Evolutionary conservation across 1,140 invertebrate species (phyloP).

Genomic region (Caenorhabditis briggsae): DNA sequence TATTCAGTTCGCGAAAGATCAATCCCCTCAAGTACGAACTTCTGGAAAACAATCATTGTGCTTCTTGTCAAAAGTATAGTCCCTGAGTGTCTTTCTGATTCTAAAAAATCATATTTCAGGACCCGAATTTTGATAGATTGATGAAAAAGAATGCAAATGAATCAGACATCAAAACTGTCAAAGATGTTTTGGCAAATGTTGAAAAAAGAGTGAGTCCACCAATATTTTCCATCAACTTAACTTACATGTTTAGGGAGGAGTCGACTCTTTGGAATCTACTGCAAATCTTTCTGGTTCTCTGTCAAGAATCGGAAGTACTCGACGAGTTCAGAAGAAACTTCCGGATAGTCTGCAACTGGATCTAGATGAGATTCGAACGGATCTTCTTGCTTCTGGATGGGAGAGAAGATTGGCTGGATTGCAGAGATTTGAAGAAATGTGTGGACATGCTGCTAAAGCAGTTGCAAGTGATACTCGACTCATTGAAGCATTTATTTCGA

Average conservation of each 20-base stretch:
- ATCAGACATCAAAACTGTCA: constrained; percentile 49
- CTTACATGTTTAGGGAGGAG: constrained; percentile 52
- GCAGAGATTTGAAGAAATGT: constrained; percentile 63
- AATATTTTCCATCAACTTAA: neutral
- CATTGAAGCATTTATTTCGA: constrained; percentile 61
- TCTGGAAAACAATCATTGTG: constrained; percentile 56
- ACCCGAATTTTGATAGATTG: constrained; percentile 59
- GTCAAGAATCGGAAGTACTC: constrained; percentile 57
- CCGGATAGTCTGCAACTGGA: constrained; percentile 61
- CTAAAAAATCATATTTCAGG: constrained; percentile 8
- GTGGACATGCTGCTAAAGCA: constrained; percentile 3
- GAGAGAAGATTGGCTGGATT: constrained; percentile 57
- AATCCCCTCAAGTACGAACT: constrained; percentile 59
- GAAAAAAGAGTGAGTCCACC: constrained; percentile 56
- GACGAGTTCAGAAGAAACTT: constrained; percentile 61
- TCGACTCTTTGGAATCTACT: constrained; percentile 59
- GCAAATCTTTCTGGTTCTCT: constrained; percentile 47
- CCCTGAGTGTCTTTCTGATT: neutral
- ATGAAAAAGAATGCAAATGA: constrained; percentile 61
- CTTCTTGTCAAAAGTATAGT: constrained; percentile 38
- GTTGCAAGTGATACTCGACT: constrained; percentile 61
- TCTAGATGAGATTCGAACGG: constrained; percentile 61
- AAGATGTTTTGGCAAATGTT: constrained; percentile 58
- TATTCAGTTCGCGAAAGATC: constrained; percentile 58
- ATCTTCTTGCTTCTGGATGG: constrained; percentile 59